Base-by-base conservation (phyloP, 1,140 invertebrate species). In the Drosophila leontia region DNA sequence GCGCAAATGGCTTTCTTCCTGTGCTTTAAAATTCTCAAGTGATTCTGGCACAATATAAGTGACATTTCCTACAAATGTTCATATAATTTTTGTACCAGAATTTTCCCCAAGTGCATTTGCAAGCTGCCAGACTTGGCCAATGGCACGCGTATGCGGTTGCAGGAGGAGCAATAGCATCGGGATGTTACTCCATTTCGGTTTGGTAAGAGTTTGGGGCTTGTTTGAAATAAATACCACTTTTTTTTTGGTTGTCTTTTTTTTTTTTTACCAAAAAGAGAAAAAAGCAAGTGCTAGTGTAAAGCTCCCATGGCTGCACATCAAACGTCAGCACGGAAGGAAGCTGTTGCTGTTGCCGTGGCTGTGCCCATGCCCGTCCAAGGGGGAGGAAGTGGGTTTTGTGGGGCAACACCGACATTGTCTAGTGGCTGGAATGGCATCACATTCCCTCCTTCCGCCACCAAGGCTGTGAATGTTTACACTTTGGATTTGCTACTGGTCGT, bases 381-480 rank as follows among this genome's bases (percentile, higher is more conserved):
- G 41, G 0, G 0, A 7, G 61, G 34, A 0, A 5, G 63, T 29
- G 3, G 32, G 41, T 0, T 29, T 58, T 32, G 37, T 48, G 37
- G 45, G 59, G 34, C 69, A 53, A 23, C 47, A 32, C 47, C 61
- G 32, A 47, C 72, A 77, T 81, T 75, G 71, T 68, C 59, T 77
- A 55, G 34, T 47, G 37, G 19, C 63, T 26, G 26, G 35, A 17
- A 35, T 56, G n/a, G 35, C 44, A 32, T 12, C 34, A 35, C 58
- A 63, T 15, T 32, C 29, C n/a, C 39, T 7, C 64, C 44, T 23
- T 41, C 65, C 26, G 29, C 50, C 61, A 77, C 63, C 78, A 61
- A 83, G 84, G 85, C 84, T 88, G 85, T 90, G 84, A 88, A 88
- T 88, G 84, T 88, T 88, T 88, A 88, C 84, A 88, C 84, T 88